Evolutionary conservation across 30 jellyfish, hydroid and myxozoan species (phyloP).

Genomic region (Chironex yamaguchii): DNA sequence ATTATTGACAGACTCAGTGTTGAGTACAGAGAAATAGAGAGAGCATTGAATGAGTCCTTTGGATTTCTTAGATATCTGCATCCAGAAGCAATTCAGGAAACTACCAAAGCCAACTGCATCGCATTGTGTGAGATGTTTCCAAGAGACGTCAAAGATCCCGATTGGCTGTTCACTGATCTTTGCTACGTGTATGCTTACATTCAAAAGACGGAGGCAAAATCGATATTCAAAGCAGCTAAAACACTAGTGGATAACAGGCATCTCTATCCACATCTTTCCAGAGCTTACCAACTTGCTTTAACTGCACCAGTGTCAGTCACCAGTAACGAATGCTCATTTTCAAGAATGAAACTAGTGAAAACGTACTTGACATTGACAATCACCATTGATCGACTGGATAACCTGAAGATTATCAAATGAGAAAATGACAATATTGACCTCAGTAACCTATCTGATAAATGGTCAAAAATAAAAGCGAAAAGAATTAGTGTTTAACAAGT

Average conservation of each 20-base stretch:
- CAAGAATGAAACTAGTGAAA: too few species aligned
- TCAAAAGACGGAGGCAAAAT: neutral
- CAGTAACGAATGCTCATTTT: too few species aligned
- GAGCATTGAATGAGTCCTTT: neutral
- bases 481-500: too few species aligned
- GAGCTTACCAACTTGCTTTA: slow-evolving; percentile 12
- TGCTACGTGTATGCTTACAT: neutral
- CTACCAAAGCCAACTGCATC: neutral
- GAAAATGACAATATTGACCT: too few species aligned
- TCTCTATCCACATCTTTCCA: slow-evolving; percentile 4
- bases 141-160: slow-evolving; percentile 17
- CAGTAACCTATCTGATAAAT: too few species aligned
- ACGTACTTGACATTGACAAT: too few species aligned
- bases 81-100: neutral
- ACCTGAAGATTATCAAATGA: too few species aligned
- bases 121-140: slow-evolving; percentile 8
- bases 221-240: neutral
- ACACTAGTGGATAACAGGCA: neutral
- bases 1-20: neutral
- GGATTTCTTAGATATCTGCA: neutral
- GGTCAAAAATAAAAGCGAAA: too few species aligned
- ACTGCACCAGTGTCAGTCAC: slow-evolving; percentile 8
- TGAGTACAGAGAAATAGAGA: neutral
- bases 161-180: neutral
- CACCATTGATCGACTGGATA: too few species aligned